These are phyloP conservation scores for Pseudopodoces humilis DNA, from an alignment of 2,113 vertebrate genomes.

Conservation along the genomic window DNA sequence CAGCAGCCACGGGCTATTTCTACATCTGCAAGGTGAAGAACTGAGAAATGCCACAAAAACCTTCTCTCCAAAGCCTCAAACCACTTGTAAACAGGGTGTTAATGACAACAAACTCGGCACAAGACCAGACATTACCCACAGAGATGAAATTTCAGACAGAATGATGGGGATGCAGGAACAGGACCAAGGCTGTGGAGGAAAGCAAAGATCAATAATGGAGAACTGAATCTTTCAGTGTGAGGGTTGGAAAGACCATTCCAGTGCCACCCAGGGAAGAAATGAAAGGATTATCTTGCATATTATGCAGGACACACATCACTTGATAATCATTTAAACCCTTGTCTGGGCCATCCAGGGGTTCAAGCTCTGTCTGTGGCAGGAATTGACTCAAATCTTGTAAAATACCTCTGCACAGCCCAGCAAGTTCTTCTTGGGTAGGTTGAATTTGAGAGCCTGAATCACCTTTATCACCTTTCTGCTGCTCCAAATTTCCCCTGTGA, in stretches of 20 bases:
- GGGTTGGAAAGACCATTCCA: background rate
- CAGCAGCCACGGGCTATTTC: accelerated
- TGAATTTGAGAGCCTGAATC: background rate
- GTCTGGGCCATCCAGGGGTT: background rate
- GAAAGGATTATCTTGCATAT: background rate
- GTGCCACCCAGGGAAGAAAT: background rate
- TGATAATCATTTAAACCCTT: background rate
- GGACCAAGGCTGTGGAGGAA: background rate
- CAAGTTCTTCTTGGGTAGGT: background rate
- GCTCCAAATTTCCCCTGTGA: background rate
- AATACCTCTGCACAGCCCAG: background rate
- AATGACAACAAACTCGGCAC: background rate
- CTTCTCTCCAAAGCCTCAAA: background rate
- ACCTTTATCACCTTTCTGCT: background rate
- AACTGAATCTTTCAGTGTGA: background rate
- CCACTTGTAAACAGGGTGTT: background rate
- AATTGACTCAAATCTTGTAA: background rate
- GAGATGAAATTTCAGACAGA: background rate
- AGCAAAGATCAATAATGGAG: accelerated
- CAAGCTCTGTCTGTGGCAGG: background rate
- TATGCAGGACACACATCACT: too few relatives aligned
- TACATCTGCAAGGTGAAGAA: background rate
- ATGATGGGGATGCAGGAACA: background rate
- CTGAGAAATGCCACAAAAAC: background rate
- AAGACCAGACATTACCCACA: background rate